Evolutionary conservation across 1,140 invertebrate species (phyloP).

Genomic region (Chlorops oryzae): DNA sequence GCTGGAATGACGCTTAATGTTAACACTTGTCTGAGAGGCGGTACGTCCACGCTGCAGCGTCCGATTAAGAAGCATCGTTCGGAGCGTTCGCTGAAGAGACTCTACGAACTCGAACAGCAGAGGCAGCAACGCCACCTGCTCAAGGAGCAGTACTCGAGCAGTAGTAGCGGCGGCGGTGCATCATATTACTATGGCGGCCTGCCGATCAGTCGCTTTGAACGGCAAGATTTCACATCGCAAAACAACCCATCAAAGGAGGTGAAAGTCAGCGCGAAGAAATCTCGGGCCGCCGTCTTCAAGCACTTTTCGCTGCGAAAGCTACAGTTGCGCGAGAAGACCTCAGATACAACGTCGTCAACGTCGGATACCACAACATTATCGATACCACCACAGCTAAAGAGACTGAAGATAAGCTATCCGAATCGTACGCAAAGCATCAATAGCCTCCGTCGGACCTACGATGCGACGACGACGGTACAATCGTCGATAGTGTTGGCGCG

Average conservation of each 20-base stretch:
- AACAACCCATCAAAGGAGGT: constrained; percentile 4
- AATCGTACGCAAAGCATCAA: constrained; percentile 43
- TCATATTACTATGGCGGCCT: constrained; percentile 33
- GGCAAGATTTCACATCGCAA: constrained; percentile 31
- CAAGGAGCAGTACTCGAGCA: constrained; percentile 6
- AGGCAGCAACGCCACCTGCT: constrained; percentile 13
- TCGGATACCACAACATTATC: neutral
- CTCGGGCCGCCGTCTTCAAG: constrained; percentile 28
- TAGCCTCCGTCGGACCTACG: constrained; percentile 33
- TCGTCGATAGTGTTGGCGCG: constrained; percentile 1
- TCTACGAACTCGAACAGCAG: constrained; percentile 22
- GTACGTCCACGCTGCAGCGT: constrained; percentile 11
- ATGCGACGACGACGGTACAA: constrained; percentile 19
- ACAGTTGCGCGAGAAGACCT: no score
- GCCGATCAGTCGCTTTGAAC: constrained; percentile 35
- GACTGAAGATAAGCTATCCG: constrained; percentile 41
- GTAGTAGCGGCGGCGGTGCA: constrained; percentile 8
- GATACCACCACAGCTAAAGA: constrained; percentile 26
- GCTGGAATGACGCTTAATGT: constrained; percentile 29
- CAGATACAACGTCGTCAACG: constrained; percentile 4
- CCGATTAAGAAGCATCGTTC: constrained; percentile 17
- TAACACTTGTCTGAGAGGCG: constrained; percentile 27
- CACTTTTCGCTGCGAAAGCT: constrained; percentile 33
- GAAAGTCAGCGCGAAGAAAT: constrained; percentile 19
- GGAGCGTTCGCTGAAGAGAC: constrained; percentile 20